Conservation (phyloP, 2,797 vertebrate genomes). For the Huso huso region DNA sequence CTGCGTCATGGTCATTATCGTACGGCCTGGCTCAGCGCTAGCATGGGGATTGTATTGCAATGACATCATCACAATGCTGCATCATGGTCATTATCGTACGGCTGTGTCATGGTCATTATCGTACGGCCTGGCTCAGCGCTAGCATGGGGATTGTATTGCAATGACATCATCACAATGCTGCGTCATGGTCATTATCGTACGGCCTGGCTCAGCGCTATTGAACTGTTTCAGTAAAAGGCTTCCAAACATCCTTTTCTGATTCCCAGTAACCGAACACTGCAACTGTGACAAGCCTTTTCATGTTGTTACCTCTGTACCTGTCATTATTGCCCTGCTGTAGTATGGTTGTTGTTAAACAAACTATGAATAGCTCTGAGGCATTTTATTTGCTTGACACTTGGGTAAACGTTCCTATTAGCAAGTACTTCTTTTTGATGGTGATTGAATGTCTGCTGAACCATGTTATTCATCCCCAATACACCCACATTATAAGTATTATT, state of each 20-base stretch:
- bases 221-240: constrained; percentile 57
- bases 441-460: constrained; percentile 26
- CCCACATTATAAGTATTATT: neutral
- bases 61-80: too few relatives aligned
- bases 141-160: too few relatives aligned
- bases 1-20: too few relatives aligned
- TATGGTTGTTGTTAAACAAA: constrained; percentile 68
- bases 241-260: constrained; percentile 66
- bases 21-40: constrained; percentile 28
- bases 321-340: constrained; percentile 52
- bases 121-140: too few relatives aligned
- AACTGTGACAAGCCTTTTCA: too few relatives aligned
- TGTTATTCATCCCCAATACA: constrained; percentile 6
- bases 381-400: constrained; percentile 65
- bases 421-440: constrained; percentile 43
- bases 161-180: too few relatives aligned
- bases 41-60: too few relatives aligned
- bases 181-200: too few relatives aligned
- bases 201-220: constrained; percentile 32
- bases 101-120: too few relatives aligned
- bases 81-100: too few relatives aligned
- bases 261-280: constrained; percentile 61
- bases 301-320: constrained; percentile 37
- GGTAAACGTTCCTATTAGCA: constrained; percentile 54
- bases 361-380: constrained; percentile 49